phyloP scores from a whole-genome alignment of 2,113 vertebrate species.

The Trichechus manatus region DNA sequence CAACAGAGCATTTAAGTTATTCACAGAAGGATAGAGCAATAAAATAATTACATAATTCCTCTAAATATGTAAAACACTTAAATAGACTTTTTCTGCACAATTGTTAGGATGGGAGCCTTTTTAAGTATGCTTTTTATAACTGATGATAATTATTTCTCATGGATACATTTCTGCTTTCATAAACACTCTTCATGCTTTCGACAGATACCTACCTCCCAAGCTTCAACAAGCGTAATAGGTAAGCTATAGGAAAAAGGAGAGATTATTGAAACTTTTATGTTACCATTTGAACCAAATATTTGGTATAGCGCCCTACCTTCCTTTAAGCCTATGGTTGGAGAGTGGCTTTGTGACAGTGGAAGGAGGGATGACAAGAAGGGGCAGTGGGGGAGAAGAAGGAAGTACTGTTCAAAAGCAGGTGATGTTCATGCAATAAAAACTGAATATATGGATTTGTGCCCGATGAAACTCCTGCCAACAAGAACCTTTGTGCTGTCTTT shows the following conservation, averaged over 20 bases:
- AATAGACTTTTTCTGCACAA: not conserved
- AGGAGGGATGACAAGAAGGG: fast-evolving
- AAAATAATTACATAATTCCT: conserved; percentile 34
- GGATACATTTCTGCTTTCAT: not conserved
- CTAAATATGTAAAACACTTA: not conserved
- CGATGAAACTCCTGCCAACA: not conserved
- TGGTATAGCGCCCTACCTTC: not conserved
- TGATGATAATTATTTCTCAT: not conserved
- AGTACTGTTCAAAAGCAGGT: not conserved
- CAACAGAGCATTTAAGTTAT: conserved; percentile 6
- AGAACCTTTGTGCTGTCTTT: not conserved
- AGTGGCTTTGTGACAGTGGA: not conserved
- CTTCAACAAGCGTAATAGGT: not conserved
- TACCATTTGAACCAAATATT: not conserved
- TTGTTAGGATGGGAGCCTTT: not conserved
- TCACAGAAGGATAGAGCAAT: not conserved
- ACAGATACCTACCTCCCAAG: not conserved
- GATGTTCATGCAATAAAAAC: not conserved
- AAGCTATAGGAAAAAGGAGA: not conserved
- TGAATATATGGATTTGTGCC: not conserved
- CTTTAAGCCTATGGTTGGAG: not conserved
- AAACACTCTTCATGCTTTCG: not conserved
- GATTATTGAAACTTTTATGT: not conserved
- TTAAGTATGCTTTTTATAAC: not conserved
- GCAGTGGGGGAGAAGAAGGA: not conserved